Percentiles rank a stretch among this genome's conserved stretches.
phyloP scores from a whole-genome alignment of 2,797 vertebrate genomes.

The Bradypus variegatus region DNA sequence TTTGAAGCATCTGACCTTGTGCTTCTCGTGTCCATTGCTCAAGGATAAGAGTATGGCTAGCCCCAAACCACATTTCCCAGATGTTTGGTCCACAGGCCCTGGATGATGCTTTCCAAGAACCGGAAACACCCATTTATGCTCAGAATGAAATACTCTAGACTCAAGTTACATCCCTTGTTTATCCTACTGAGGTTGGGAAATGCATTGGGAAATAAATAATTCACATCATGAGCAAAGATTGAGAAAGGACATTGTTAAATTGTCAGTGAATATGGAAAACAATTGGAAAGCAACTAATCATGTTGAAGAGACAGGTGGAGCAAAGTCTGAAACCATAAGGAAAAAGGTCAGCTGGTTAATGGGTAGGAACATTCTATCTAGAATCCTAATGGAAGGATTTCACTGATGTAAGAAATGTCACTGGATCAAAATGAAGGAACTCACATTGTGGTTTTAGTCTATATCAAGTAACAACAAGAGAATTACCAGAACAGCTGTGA shows the following conservation, averaged over 20 bases:
- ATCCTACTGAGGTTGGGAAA: not conserved
- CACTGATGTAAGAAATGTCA: not conserved
- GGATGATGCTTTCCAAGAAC: not conserved
- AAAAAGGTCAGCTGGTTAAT: not conserved
- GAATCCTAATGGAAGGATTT: not conserved
- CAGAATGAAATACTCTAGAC: not conserved
- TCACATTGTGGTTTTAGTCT: not conserved
- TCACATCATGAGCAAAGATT: not conserved
- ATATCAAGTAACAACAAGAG: not conserved
- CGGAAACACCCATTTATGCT: not conserved
- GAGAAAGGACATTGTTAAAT: not conserved
- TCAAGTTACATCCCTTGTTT: not conserved
- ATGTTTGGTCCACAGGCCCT: not conserved
- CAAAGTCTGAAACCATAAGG: not conserved
- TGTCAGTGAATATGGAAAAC: not conserved
- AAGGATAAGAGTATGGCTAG: not conserved
- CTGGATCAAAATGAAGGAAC: conserved; percentile 3
- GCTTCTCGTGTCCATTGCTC: not conserved
- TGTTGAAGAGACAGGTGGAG: not conserved
- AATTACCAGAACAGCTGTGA: not conserved
- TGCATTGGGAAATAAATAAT: not conserved
- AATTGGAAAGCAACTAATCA: not conserved
- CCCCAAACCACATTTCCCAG: not conserved
- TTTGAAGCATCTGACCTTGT: not conserved
- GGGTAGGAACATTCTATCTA: not conserved